Conservation (phyloP, 2,797 vertebrate genomes). For the Australoheros facetus region DNA sequence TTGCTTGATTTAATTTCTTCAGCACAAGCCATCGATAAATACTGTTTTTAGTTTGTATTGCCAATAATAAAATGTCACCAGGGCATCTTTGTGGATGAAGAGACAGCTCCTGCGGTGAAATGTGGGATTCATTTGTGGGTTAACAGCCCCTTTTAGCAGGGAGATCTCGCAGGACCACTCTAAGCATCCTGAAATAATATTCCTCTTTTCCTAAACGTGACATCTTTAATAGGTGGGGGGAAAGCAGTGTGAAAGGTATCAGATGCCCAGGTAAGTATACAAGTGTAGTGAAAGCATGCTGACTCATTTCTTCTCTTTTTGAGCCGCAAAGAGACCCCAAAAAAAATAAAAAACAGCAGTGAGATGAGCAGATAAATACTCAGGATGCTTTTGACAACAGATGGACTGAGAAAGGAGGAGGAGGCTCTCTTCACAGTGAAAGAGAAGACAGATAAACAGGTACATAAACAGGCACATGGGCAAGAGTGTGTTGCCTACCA, state of each 20-base stretch:
- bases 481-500: conserved; percentile 36
- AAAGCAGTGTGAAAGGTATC: conserved; percentile 49
- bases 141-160: conserved; percentile 60
- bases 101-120: conserved; percentile 32
- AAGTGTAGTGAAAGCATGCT: conserved; percentile 15
- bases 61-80: conserved; percentile 61
- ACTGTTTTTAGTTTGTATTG: conserved; percentile 47
- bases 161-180: conserved; percentile 52
- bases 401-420: conserved; percentile 43
- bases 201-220: conserved; percentile 22
- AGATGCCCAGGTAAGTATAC: conserved; percentile 24
- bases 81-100: conserved; percentile 42
- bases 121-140: conserved; percentile 62
- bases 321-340: conserved; percentile 13
- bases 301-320: conserved; percentile 33
- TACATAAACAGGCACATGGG: conserved; percentile 36
- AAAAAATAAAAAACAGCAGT: not conserved
- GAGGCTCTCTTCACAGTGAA: conserved; percentile 9
- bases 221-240: conserved; percentile 68
- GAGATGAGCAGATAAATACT: conserved; percentile 39
- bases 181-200: conserved; percentile 65
- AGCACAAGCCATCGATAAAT: conserved; percentile 56
- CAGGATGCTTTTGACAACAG: conserved; percentile 51
- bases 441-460: conserved; percentile 44
- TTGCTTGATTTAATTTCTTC: conserved; percentile 51